phyloP scores from a whole-genome alignment of 2,113 vertebrate genomes.

The Osmerus eperlanus region DNA sequence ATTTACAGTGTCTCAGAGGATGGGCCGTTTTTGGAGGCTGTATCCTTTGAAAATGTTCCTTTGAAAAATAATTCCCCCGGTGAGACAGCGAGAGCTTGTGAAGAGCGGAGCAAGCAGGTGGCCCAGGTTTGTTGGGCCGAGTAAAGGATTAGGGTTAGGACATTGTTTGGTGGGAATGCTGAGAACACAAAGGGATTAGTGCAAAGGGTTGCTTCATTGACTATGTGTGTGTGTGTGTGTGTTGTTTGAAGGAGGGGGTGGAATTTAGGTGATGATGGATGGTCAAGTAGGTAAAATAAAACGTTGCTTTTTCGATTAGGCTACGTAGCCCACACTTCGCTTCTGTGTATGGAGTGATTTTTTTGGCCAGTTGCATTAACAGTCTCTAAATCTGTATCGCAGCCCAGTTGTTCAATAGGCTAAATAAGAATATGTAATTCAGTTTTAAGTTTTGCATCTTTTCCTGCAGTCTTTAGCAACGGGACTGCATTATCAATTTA shows the following conservation, averaged over 20 bases:
- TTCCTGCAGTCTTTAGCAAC: too few relatives aligned
- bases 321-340: neutral
- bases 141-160: constrained; percentile 63
- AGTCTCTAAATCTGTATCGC: neutral
- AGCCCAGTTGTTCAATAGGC: too few relatives aligned
- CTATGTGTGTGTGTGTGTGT: constrained; percentile 34
- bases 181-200: constrained; percentile 77
- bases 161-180: constrained; percentile 69
- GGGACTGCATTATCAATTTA: too few relatives aligned
- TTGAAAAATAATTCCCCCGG: too few relatives aligned
- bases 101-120: constrained; percentile 65
- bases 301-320: neutral
- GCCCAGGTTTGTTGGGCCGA: constrained; percentile 58
- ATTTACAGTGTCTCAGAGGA: too few relatives aligned
- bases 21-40: neutral
- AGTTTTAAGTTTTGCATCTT: too few relatives aligned
- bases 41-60: neutral
- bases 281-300: constrained; percentile 28
- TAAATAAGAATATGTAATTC: too few relatives aligned
- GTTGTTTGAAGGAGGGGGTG: constrained; percentile 26
- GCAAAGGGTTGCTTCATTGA: constrained; percentile 63
- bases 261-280: constrained; percentile 62
- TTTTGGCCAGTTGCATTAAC: neutral
- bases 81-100: neutral
- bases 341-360: neutral